Conservation (phyloP, 2,797 vertebrate genomes). For the Rhodeus uyekii region DNA sequence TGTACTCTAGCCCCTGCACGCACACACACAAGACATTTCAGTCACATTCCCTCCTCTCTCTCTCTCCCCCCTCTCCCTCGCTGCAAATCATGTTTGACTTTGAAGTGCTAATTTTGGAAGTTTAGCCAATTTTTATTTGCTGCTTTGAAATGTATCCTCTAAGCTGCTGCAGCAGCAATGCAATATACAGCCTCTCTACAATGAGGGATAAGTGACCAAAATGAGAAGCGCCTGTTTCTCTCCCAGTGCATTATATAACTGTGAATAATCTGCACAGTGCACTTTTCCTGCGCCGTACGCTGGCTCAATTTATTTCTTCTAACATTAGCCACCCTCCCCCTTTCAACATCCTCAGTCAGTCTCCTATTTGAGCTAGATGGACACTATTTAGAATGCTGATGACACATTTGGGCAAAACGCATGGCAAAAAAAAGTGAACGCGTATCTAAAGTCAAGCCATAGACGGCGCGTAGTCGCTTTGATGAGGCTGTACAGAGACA, state of each 20-base stretch:
- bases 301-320: conserved; percentile 79
- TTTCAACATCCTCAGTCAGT: conserved; percentile 59
- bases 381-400: conserved; percentile 59
- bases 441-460: conserved; percentile 20
- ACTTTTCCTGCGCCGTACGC: conserved; percentile 76
- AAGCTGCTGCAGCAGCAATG: conserved; percentile 83
- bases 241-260: conserved; percentile 82
- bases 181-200: conserved; percentile 84
- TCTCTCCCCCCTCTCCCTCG: conserved; percentile 72
- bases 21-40: conserved; percentile 54
- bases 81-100: conserved; percentile 87
- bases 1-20: conserved; percentile 75
- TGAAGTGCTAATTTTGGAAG: conserved; percentile 90
- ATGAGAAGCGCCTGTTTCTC: conserved; percentile 82
- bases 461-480: conserved; percentile 14
- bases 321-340: conserved; percentile 73
- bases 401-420: conserved; percentile 49
- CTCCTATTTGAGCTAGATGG: conserved; percentile 71
- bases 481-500: conserved; percentile 37
- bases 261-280: conserved; percentile 81
- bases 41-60: conserved; percentile 38
- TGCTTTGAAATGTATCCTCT: conserved; percentile 87
- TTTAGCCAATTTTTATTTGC: conserved; percentile 89
- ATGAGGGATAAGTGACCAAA: conserved; percentile 86
- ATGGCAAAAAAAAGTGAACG: conserved; percentile 34